Evolutionary conservation across 2,797 vertebrate species (phyloP).

Genomic region (Platyrinchus mystaceus): DNA sequence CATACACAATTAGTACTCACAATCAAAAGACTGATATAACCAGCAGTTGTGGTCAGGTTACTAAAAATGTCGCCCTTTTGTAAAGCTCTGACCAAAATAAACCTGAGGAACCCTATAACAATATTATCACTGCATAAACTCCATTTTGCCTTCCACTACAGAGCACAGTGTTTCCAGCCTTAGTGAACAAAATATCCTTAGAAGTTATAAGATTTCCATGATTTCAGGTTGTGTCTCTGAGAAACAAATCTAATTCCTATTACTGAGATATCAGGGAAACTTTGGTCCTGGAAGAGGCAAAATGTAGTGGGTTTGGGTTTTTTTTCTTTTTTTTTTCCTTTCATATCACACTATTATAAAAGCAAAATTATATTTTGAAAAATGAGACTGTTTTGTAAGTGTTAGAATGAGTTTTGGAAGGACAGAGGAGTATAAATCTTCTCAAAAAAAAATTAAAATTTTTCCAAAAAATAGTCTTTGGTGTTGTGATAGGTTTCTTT

Average conservation of each 20-base stretch:
- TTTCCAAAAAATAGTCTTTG: background rate
- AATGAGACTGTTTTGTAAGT: background rate
- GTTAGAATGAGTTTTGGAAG: background rate
- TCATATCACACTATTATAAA: background rate
- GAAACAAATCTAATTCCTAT: background rate
- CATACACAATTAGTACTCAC: background rate
- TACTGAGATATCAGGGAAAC: background rate
- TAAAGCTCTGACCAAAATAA: background rate
- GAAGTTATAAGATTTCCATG: background rate
- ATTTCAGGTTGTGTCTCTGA: background rate
- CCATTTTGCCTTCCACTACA: background rate
- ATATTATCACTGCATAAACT: background rate
- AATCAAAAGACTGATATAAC: background rate
- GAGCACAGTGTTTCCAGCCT: background rate
- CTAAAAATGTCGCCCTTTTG: background rate
- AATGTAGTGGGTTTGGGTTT: accelerated
- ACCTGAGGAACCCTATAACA: background rate
- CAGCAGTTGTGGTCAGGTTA: background rate
- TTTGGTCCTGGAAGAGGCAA: background rate
- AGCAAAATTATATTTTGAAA: background rate
- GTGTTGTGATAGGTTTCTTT: background rate
- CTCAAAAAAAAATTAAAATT: background rate
- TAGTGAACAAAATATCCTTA: background rate
- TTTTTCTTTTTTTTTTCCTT: background rate
- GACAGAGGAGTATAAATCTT: background rate